Evolutionary conservation across 2,113 vertebrate genomes (phyloP), one percentile per base, ranked within the genome.

Genomic region (Carassius carassius): DNA sequence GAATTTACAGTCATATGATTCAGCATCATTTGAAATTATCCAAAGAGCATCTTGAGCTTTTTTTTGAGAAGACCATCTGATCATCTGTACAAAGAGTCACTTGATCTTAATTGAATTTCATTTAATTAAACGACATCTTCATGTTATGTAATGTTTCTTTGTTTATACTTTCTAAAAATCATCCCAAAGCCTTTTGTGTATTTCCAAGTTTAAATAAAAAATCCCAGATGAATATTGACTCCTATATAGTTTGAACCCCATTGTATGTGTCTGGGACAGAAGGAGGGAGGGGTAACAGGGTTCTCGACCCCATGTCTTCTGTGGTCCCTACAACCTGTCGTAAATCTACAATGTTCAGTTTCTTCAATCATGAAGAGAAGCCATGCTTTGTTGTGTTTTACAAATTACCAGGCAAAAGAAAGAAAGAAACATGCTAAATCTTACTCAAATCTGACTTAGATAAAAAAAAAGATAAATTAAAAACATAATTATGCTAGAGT

Each of bases 291-390:
- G 25, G 44, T 76, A 29, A 67, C n/a, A 63, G 41, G 23, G 74
- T 84, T 44, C 29, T 16, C 1, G 74, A 67, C 44, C 83, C 41
- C 25, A 74, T 80, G 69, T 74, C 29, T 41, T 81, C 19, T 58
- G 49, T 73, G 19, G 41, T 17, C 79, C 32, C 79, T 72, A 78
- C 80, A 83, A 70, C 37, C 65, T 79, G 60, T 67, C 19, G 13
- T 86, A 79, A 86, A 83, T 79, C 76, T 54, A 11, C 3, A 17
- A 17, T 23, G 37, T 54, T 58, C 25, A n/a, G 16, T 78, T 58
- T 56, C 21, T 9, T 44, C 74, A 83, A 41, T 67, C 37, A 25
- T 58, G 35, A 75, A 63, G 17, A 63, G 12, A 5, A 0, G 16
- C n/a, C n/a, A 10, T 62, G 56, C 29, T 35, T 25, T 56, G 29